Evolutionary conservation across 2,113 vertebrate species (phyloP), one percentile per base, ranked within the genome.

Genomic region (Rynchops niger): DNA sequence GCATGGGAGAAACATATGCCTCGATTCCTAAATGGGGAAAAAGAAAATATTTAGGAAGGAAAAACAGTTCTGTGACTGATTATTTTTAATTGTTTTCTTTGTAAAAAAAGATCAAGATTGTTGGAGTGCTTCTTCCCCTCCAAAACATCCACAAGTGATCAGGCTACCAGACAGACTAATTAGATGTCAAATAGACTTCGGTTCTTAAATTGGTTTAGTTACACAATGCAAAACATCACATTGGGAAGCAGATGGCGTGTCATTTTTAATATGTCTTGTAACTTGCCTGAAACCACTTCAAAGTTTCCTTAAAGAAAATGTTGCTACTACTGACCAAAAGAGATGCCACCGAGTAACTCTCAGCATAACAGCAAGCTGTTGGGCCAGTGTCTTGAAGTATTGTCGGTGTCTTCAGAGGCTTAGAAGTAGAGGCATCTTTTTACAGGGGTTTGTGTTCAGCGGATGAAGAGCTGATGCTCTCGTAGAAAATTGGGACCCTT

Each of bases 151-250:
- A 93, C 87, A 93, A 96, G 93, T 90, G 89, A 97, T 96, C 91
- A 86, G 96, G 94, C 91, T 94, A 95, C 95, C 86, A 93, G 89
- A 85, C 83, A 97, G 93, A 94, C 94, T 97, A 97, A 97, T 97
- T 95, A 97, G 94, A 93, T 97, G 96, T 97, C 97, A 96, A 83
- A 96, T 97, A 96, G 93, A 81, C 94, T 95, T 97, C 93, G 93
- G 91, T 85, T 93, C 93, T 91, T 91, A 95, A 95, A 95, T 96
- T 94, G 93, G 91, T 93, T 90, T 93, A 95, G 96, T 95, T 96
- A 97, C 84, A 96, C 93, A 97, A 95, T 96, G 62, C 91, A 97
- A 95, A 97, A 97, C 91, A 97, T 97, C 73, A 72, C 89, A 91
- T 96, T 97, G 94, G 84, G 94, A 95, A 96, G 90, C 97, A 97